Evolutionary conservation across 2,113 vertebrate genomes (phyloP).

Genomic region (Pseudolaguvia tuberculata): DNA sequence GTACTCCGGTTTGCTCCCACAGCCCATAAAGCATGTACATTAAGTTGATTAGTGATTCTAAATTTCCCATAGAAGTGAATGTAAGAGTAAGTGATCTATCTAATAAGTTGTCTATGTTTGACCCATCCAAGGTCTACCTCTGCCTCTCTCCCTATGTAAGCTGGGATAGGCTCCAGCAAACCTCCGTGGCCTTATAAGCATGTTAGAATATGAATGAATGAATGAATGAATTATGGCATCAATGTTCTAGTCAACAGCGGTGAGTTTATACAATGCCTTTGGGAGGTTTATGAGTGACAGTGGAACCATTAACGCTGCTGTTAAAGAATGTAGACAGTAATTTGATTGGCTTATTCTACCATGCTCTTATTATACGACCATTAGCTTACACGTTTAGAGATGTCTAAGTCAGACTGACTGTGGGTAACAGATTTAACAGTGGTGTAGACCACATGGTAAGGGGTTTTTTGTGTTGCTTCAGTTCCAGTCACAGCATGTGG

Average conservation of each 20-base stretch:
- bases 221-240: no score
- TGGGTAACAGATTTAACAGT: slow-evolving; percentile 1
- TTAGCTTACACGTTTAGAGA: background rate
- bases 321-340: background rate
- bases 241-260: background rate
- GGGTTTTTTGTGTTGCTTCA: slow-evolving; percentile 12
- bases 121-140: no score
- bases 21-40: no score
- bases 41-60: no score
- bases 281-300: background rate
- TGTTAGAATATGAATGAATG: no score
- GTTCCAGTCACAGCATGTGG: slow-evolving; percentile 36
- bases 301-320: slow-evolving; percentile 21
- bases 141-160: no score
- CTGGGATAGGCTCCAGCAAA: no score
- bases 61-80: no score
- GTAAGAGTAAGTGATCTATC: no score
- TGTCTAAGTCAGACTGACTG: slow-evolving; percentile 9
- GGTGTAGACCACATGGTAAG: background rate
- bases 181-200: no score
- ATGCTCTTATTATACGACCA: background rate
- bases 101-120: no score
- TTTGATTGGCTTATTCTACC: background rate
- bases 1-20: no score
- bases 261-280: background rate